Evolutionary conservation across 2,888 invertebrate species (phyloP).

Genomic region (Pachliopta kotzebuea): DNA sequence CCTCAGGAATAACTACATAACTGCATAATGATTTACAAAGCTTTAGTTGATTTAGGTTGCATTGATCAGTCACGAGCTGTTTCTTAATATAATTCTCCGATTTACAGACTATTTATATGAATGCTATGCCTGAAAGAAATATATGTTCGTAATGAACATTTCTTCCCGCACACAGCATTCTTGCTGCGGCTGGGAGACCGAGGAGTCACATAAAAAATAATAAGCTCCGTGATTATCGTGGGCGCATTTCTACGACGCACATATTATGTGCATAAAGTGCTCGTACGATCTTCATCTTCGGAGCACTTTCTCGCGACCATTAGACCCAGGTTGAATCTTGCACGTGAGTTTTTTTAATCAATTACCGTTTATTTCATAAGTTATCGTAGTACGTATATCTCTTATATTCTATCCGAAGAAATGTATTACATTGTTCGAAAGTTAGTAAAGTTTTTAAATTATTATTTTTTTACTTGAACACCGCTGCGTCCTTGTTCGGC

Average conservation of each 20-base stretch:
- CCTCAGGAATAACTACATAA: neutral
- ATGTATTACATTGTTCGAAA: neutral
- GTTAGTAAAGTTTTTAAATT: neutral
- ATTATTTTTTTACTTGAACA: neutral
- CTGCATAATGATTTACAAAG: neutral
- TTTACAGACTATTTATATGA: neutral
- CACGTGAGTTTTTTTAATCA: slow-evolving; percentile 47
- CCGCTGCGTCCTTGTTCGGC: slow-evolving; percentile 44
- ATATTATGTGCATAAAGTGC: slow-evolving; percentile 42
- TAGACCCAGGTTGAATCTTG: slow-evolving; percentile 38
- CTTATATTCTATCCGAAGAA: too few relatives aligned
- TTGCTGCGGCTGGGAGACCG: slow-evolving; percentile 40
- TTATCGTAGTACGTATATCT: too few relatives aligned
- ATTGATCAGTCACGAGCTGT: neutral
- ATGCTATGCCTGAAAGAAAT: neutral
- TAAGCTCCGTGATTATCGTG: slow-evolving; percentile 66
- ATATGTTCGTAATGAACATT: slow-evolving; percentile 14
- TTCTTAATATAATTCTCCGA: neutral
- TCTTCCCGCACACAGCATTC: slow-evolving; percentile 34
- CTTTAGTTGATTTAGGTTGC: neutral
- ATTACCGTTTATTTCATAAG: slow-evolving; percentile 25
- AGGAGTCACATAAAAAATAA: slow-evolving; percentile 75
- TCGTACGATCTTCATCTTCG: slow-evolving; percentile 58
- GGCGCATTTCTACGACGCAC: slow-evolving; percentile 41
- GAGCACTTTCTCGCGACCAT: slow-evolving; percentile 59